Percentiles rank a stretch among this genome's conserved stretches.
phyloP scores from a whole-genome alignment of 37 sponge, comb jelly and placozoan genomes.

The Chondrilla cf. caribensis region DNA sequence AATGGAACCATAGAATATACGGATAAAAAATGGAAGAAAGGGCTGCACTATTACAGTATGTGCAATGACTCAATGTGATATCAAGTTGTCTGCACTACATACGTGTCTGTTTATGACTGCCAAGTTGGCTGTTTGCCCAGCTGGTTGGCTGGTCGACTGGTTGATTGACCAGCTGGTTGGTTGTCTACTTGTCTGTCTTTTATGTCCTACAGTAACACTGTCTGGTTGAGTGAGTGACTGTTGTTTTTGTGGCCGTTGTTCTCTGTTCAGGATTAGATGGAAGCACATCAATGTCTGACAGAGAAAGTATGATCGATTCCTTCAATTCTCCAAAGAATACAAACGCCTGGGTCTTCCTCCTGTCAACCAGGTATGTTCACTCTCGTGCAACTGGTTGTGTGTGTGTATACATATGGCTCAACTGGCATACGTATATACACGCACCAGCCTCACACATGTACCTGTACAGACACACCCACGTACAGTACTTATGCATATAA shows the following conservation, averaged over 20 bases:
- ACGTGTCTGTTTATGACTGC: neutral
- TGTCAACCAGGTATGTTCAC: slow-evolving; percentile 87
- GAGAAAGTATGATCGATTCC: slow-evolving; percentile 61
- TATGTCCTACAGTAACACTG: neutral
- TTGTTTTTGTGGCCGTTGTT: too few species aligned
- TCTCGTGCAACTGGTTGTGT: too few species aligned
- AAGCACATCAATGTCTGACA: slow-evolving; percentile 56
- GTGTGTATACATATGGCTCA: too few species aligned
- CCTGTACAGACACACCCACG: too few species aligned
- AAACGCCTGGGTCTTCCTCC: slow-evolving; percentile 62
- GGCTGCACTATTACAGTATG: slow-evolving; percentile 66
- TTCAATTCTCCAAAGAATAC: slow-evolving; percentile 66
- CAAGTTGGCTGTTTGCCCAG: neutral
- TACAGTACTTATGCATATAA: too few species aligned
- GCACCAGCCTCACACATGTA: too few species aligned
- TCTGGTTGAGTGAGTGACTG: too few species aligned
- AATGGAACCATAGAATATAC: slow-evolving; percentile 40
- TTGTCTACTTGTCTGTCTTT: neutral
- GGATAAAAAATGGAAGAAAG: slow-evolving; percentile 71
- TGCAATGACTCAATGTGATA: neutral
- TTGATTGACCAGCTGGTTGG: neutral
- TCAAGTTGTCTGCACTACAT: neutral
- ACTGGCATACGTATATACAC: too few species aligned
- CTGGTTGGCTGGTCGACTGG: neutral
- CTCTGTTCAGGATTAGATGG: slow-evolving; percentile 93